Conservation (phyloP, 2,113 vertebrate species). For the Chroicocephalus ridibundus region DNA sequence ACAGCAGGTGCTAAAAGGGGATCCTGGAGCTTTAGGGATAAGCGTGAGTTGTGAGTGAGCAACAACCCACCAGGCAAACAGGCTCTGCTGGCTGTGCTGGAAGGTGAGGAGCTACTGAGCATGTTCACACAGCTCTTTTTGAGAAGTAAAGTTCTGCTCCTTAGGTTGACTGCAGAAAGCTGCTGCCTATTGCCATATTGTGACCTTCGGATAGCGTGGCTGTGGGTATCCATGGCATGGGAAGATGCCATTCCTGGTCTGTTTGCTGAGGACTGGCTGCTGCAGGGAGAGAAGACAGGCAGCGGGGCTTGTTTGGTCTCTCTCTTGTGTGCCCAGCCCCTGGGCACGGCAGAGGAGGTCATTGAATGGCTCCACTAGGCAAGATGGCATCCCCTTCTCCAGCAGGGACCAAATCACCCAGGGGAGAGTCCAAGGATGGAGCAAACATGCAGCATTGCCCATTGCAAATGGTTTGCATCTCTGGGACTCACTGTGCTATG, state of each 20-base stretch:
- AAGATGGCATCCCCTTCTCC: background rate
- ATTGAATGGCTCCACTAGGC: no score
- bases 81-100: background rate
- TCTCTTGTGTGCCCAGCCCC: background rate
- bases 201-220: background rate
- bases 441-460: background rate
- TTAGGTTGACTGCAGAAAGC: background rate
- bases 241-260: background rate
- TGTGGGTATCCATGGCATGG: background rate
- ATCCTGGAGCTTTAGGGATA: background rate
- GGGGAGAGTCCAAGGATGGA: background rate
- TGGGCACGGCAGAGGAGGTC: background rate
- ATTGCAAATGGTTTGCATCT: background rate
- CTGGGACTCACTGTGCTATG: background rate
- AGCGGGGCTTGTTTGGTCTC: background rate
- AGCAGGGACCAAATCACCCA: background rate
- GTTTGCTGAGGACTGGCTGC: background rate
- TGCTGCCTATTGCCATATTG: background rate
- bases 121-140: background rate
- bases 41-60: background rate
- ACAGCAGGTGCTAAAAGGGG: background rate
- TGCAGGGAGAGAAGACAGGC: background rate
- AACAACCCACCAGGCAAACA: background rate
- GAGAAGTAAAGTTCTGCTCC: background rate
- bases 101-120: background rate